Percentiles rank a stretch among this genome's conserved stretches.
Evolutionary conservation across 2,888 invertebrate species (phyloP).

Genomic region (Morpho achilles): DNA sequence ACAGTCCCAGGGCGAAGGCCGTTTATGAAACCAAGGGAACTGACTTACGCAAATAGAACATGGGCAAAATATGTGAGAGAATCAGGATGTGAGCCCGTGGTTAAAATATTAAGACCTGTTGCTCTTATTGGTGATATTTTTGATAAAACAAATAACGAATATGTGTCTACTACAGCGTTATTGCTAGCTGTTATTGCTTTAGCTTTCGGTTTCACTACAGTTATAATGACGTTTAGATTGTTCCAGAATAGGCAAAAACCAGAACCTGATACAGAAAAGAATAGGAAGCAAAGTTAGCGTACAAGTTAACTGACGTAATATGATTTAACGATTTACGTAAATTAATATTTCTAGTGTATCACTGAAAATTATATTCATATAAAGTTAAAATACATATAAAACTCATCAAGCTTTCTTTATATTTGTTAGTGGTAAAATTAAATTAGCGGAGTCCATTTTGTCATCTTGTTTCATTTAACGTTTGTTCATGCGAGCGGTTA

Average conservation of each 20-base stretch:
- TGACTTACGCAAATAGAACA: slow-evolving; percentile 80
- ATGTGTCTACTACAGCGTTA: slow-evolving; percentile 47
- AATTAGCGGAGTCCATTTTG: no score
- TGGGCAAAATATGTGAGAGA: slow-evolving; percentile 87
- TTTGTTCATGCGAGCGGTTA: no score
- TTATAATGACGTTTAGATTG: slow-evolving; percentile 60
- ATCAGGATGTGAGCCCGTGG: slow-evolving; percentile 80
- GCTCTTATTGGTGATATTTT: slow-evolving; percentile 51
- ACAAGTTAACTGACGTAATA: no score
- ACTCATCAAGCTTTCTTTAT: no score
- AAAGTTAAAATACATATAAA: no score
- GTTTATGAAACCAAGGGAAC: slow-evolving; percentile 78
- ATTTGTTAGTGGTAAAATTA: no score
- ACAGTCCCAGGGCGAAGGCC: slow-evolving; percentile 77
- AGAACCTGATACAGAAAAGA: slow-evolving; percentile 48
- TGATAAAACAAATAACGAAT: slow-evolving; percentile 32
- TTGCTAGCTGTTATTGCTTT: slow-evolving; percentile 57
- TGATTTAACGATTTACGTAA: no score
- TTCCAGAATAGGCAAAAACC: slow-evolving; percentile 40
- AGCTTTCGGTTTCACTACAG: slow-evolving; percentile 45
- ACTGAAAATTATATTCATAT: no score
- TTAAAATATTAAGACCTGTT: slow-evolving; percentile 67
- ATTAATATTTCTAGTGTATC: no score
- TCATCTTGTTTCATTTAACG: no score
- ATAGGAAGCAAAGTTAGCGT: slow-evolving; percentile 57